Base-by-base conservation (phyloP, 2,888 invertebrate genomes). In the Tenodera sinensis region DNA sequence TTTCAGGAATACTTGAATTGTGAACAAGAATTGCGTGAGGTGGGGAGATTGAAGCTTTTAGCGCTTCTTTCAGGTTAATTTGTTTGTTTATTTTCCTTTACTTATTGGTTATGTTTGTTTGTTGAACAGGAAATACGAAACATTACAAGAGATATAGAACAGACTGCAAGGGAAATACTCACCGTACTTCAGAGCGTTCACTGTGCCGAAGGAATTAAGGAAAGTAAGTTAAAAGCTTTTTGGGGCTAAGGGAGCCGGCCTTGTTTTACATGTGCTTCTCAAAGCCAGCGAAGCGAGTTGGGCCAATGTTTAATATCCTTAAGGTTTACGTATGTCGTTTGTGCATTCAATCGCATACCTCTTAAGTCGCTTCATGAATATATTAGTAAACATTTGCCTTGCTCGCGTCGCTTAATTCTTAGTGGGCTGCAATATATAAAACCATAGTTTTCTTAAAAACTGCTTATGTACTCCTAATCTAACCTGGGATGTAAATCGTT, bases 131-230 rank as follows among this genome's bases (percentile, higher is more conserved):
- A 95, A 93, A 96, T 97, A 90, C 95, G 96, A n/a, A 94, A 93
- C 85, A 94, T 95, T 89, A 96, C 97, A 87, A 96, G 95, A 92
- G 96, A 97, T 91, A 95, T 98, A 85, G 98, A 98, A 91, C 97
- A 97, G 91, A 94, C 95, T 90, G 95, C 96, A 0, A 95, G 98
- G 89, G 97, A 97, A 93, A 96, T 97, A 47, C 94, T 96, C n/a
- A 97, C 97, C 34, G 93, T 95, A 28, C 93, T 98, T 54, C 98
- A 98, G 94, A 95, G 96, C 30, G 97, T 98, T 91, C 98, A 98
- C 92, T 96, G 96, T 91, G 94, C 94, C 88, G 93, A 94, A 91
- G 95, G 95, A 91, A 94, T 95, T 89, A 95, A 95, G 91, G 95
- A 96, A 92, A 95, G 97, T 96, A 94, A 95, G 95, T 94, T 30